A percentile compares a stretch with the other conserved stretches of the same genome.
phyloP scores from a whole-genome alignment of 2,888 invertebrate genomes.

The Exephanes ischioxanthus region DNA sequence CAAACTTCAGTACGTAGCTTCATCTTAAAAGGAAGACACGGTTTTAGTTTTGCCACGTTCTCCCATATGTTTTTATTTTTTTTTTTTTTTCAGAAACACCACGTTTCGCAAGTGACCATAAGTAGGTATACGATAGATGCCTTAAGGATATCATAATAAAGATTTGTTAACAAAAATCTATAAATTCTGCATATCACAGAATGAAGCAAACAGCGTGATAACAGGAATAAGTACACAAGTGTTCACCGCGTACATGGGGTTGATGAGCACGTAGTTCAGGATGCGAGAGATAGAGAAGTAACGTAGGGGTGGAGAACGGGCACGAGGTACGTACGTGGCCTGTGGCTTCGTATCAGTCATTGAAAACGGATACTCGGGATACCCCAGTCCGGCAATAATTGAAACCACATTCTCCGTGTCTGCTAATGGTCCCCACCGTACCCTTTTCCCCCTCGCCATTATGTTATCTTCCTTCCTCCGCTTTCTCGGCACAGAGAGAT shows the following conservation, averaged over 20 bases:
- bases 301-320: constrained; percentile 39
- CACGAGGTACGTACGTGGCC: constrained; percentile 53
- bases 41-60: too few relatives aligned
- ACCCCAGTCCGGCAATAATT: constrained; percentile 76
- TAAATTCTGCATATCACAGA: constrained; percentile 12
- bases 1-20: background rate
- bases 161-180: background rate
- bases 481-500: background rate
- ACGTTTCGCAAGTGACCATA: too few relatives aligned
- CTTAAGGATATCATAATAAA: background rate
- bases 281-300: constrained; percentile 45
- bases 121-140: background rate
- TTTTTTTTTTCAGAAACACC: too few relatives aligned
- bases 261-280: constrained; percentile 42
- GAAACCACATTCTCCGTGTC: constrained; percentile 79
- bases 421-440: constrained; percentile 73
- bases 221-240: constrained; percentile 52
- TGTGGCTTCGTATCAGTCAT: constrained; percentile 75
- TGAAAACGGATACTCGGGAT: constrained; percentile 76
- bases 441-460: constrained; percentile 55
- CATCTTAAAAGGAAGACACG: too few relatives aligned
- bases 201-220: constrained; percentile 36
- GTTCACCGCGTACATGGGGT: constrained; percentile 35
- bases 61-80: too few relatives aligned
- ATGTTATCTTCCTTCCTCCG: constrained; percentile 30